Evolutionary conservation across 2,797 vertebrate genomes (phyloP), one percentile per base, ranked within the genome.

Genomic region (Enteromius thamalakanensis): DNA sequence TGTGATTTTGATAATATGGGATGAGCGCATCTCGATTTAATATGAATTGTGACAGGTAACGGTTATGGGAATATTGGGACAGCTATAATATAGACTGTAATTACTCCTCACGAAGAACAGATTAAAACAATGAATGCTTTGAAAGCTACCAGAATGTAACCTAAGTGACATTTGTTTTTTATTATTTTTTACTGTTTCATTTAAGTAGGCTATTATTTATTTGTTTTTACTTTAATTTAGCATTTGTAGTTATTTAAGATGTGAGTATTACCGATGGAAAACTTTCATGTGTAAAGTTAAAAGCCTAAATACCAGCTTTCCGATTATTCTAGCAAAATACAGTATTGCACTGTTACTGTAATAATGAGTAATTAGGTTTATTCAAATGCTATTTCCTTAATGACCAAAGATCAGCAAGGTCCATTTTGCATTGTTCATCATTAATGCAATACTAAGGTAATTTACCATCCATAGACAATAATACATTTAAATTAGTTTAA

Each of bases 1-100:
- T 64, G 62, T 64, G 29, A 64, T 64, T 64, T 64, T 64, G 62
- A 64, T 64, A 64, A 64, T 8, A 17, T 64, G 29, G 32, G 62
- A 64, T 32, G 29, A 64, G 60, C 60, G 26, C 26, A 51, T 21
- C 4, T 72, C 26, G 26, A 17, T 72, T 32, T 72, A 32, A 74
- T 74, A 53, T 74, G 47, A 53, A 55, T 55, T 37, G 5, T 37
- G 71, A 53, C 29, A 53, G 71, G n/a, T 23, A 29, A 53, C 49
- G n/a, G 3, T 76, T 42, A 60, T 75, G 72, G 23, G 7, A 6
- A 75, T 55, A 23, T 60, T 76, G n/a, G 32, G 6, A 11, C n/a
- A 62, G 34, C 14, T 79, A 34, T 12, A 29, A 42, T 9, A 4
- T 51, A 21, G 21, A 12, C 2, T 10, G 10, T 10, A 47, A 77